Evolutionary conservation across 1,140 invertebrate genomes (phyloP).

Genomic region (Bombus balteatus): DNA sequence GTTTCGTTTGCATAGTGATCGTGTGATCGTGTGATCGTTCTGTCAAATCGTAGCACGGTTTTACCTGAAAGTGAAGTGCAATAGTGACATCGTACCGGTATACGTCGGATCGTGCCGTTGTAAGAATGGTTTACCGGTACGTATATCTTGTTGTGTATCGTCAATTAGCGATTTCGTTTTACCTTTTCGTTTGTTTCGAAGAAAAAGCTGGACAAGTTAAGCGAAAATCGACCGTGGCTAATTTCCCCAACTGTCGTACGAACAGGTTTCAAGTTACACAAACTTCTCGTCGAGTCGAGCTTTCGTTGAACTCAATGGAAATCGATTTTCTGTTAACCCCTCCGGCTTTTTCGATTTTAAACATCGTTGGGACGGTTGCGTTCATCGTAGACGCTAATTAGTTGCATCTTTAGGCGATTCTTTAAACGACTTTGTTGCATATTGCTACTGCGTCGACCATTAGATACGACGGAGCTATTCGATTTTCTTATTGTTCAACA

Average conservation of each 20-base stretch:
- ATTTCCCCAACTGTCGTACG: no score
- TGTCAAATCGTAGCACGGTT: neutral
- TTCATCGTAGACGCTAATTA: neutral
- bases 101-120: slow-evolving; percentile 17
- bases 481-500: neutral
- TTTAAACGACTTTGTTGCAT: neutral
- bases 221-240: neutral
- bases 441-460: neutral
- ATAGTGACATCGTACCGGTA: slow-evolving; percentile 39
- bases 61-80: slow-evolving; percentile 50
- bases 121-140: slow-evolving; percentile 42
- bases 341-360: neutral
- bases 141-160: slow-evolving; percentile 27
- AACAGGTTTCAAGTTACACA: no score
- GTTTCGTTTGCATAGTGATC: neutral
- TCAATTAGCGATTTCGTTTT: slow-evolving; percentile 34
- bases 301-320: neutral
- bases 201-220: neutral
- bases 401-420: neutral
- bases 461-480: neutral
- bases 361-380: neutral
- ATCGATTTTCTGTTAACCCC: neutral
- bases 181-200: neutral
- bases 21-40: neutral
- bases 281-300: neutral